Conservation (phyloP, 1,140 invertebrate genomes). For the Anadara kagoshimensis region DNA sequence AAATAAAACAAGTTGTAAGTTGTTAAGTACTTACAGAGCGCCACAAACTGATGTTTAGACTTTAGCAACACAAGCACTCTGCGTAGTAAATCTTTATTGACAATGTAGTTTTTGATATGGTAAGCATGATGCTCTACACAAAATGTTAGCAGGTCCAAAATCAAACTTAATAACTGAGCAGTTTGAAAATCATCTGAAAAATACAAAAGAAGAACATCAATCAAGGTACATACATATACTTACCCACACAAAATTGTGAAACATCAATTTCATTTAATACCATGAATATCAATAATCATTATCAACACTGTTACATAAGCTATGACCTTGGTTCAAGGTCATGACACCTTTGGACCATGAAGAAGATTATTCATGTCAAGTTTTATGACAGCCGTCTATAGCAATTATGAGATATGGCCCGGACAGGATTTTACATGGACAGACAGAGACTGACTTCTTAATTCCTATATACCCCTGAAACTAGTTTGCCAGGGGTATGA, state of each 20-base stretch:
- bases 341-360: too few relatives aligned
- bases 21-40: conserved; percentile 82
- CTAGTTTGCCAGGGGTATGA: too few relatives aligned
- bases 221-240: background rate
- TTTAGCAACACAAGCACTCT: conserved; percentile 97
- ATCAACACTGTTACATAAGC: too few relatives aligned
- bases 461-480: too few relatives aligned
- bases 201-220: conserved; percentile 13
- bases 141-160: conserved; percentile 97
- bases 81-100: conserved; percentile 96
- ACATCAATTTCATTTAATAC: background rate
- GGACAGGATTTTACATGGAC: too few relatives aligned
- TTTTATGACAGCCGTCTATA: too few relatives aligned
- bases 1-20: too few relatives aligned
- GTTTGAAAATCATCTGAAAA: conserved; percentile 93
- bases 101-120: conserved; percentile 98
- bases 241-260: background rate
- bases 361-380: too few relatives aligned
- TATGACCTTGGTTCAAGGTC: too few relatives aligned
- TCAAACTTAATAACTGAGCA: conserved; percentile 94
- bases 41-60: conserved; percentile 98
- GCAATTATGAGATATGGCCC: too few relatives aligned
- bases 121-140: conserved; percentile 99
- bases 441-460: too few relatives aligned
- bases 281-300: too few relatives aligned